phyloP scores from a whole-genome alignment of 2,888 invertebrate species.

The Xestia rhomboidea region DNA sequence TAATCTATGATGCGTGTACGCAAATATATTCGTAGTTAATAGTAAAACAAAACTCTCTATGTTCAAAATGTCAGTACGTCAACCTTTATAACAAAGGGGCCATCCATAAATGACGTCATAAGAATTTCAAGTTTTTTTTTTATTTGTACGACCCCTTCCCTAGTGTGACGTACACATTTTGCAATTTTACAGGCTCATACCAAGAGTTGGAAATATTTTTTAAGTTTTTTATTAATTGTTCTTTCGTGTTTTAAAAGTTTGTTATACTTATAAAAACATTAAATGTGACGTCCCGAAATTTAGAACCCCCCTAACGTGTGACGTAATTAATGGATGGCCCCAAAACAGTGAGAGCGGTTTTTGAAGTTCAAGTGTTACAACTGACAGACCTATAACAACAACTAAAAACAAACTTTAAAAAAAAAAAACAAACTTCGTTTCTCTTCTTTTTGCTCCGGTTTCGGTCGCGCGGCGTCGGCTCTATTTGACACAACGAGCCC shows the following conservation, averaged over 20 bases:
- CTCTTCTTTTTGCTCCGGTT: constrained; percentile 82
- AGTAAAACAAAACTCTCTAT: not conserved
- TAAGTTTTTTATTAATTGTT: too few species aligned
- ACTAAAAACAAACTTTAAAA: constrained; percentile 31
- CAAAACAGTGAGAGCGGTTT: not conserved
- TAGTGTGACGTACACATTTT: too few species aligned
- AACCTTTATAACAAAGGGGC: not conserved
- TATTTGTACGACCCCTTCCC: too few species aligned
- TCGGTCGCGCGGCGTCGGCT: constrained; percentile 79
- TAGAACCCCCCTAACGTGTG: too few species aligned
- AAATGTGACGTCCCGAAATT: too few species aligned
- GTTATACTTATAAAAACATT: too few species aligned
- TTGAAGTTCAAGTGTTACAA: not conserved
- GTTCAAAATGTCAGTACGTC: not conserved
- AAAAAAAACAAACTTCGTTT: constrained; percentile 87
- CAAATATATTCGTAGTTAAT: not conserved
- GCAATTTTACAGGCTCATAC: too few species aligned
- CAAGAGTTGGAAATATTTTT: too few species aligned
- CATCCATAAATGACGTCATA: too few species aligned
- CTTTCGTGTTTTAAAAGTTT: too few species aligned
- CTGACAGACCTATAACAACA: not conserved
- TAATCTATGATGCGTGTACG: not conserved
- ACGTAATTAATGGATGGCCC: too few species aligned
- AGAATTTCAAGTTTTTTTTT: too few species aligned
- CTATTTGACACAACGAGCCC: constrained; percentile 84